Percentiles rank a stretch among this genome's conserved stretches.
phyloP scores from a whole-genome alignment of 2,797 vertebrate genomes.

The Gymnopithys bicolor region DNA sequence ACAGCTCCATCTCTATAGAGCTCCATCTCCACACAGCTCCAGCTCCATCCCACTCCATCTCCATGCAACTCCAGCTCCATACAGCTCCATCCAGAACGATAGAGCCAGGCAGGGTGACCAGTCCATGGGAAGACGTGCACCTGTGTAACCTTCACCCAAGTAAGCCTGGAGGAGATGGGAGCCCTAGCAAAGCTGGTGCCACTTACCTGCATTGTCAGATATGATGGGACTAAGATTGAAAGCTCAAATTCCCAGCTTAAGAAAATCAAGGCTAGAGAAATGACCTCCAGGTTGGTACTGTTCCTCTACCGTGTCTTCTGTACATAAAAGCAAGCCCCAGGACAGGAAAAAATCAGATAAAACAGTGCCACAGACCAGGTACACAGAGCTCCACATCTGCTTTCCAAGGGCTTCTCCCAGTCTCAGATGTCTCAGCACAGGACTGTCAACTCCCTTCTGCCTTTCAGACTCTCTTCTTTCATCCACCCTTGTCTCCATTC shows the following conservation, averaged over 20 bases:
- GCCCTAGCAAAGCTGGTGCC: constrained; percentile 88
- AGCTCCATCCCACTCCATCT: too few species aligned
- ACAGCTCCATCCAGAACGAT: constrained; percentile 86
- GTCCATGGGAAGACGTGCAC: constrained; percentile 92
- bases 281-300: constrained; percentile 83
- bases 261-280: constrained; percentile 87
- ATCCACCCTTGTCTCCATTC: neutral
- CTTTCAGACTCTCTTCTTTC: neutral
- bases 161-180: constrained; percentile 86
- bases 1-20: too few species aligned
- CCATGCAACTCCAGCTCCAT: constrained; percentile 66
- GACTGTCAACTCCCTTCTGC: neutral
- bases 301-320: constrained; percentile 18
- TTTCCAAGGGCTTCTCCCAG: neutral
- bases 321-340: constrained; percentile 72
- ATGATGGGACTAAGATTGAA: constrained; percentile 89
- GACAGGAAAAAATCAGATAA: neutral
- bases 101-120: constrained; percentile 86
- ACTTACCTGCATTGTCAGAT: constrained; percentile 88
- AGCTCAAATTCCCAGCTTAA: constrained; percentile 87
- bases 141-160: constrained; percentile 87
- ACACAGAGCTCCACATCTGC: neutral
- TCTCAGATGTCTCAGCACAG: neutral
- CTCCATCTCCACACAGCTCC: too few species aligned
- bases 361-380: neutral